Base-by-base conservation (phyloP, 2,888 invertebrate genomes). In the Leistus spinibarbis region DNA sequence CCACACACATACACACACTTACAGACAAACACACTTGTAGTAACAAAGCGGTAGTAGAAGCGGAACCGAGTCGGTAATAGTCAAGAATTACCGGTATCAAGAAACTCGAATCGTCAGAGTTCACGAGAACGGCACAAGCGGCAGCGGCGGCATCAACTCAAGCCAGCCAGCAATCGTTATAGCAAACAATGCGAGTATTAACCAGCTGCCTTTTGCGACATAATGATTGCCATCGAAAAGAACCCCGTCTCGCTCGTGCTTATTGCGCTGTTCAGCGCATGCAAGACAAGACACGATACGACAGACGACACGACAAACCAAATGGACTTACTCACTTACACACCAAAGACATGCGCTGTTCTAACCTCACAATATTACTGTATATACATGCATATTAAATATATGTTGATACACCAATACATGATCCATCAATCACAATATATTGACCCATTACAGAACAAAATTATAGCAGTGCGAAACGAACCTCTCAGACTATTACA, bases 21-120 rank as follows among this genome's bases (percentile, higher is more conserved):
- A 40, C 40, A 40, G 1, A 40, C 40, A 40, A 1, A 40, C 13
- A 40, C 40, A 40, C 10, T 40, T 40, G 7, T 40, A 40, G 40
- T 2, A 40, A 40, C 40, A 60, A 60, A 60, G 60, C n/a, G 54
- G 54, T 54, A n/a, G 54, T 1, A 60, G 57, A 57, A 20, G 57
- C 62, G 53, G 54, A 71, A 71, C 71, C 64, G 54, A 71, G 64
- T 63, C 64, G 64, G 71, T 71, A 71, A 64, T 71, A 62, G 63
- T 64, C 64, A 71, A 62, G 71, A 71, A 71, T 71, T 71, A 71
- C 71, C 71, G 71, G 71, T 71, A 71, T 71, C 71, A 71, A 71
- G 64, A 64, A 64, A 63, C 71, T 40, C 70, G 54, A 71, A 71
- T 63, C 54, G 71, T 63, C 64, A 63, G 71, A 62, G 64, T 71